These are phyloP conservation scores for Synergus japonicus DNA, from an alignment of 2,888 invertebrate genomes.

Conservation along the genomic window DNA sequence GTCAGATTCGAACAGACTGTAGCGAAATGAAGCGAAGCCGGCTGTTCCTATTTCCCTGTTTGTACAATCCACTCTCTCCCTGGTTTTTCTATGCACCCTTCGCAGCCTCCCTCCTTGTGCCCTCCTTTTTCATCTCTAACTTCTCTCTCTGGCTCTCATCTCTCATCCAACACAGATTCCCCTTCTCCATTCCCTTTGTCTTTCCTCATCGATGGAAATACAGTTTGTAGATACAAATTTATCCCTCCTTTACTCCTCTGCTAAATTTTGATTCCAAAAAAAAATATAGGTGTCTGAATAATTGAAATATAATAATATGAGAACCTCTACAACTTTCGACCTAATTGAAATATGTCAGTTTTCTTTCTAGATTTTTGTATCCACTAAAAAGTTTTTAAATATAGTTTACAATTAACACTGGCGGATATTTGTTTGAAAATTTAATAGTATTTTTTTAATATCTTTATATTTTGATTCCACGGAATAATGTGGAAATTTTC, in stretches of 20 bases:
- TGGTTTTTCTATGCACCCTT: constrained; percentile 46
- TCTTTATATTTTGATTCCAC: background rate
- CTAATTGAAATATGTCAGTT: too few species aligned
- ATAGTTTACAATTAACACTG: too few species aligned
- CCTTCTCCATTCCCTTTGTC: constrained; percentile 27
- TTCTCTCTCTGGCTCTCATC: constrained; percentile 39
- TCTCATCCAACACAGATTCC: constrained; percentile 46
- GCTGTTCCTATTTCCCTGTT: constrained; percentile 67
- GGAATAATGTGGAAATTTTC: constrained; percentile 1
- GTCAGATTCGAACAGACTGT: constrained; percentile 63
- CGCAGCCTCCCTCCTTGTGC: constrained; percentile 50
- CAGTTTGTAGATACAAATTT: constrained; percentile 3
- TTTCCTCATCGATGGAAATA: constrained; percentile 25
- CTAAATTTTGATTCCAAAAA: background rate
- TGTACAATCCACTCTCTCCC: constrained; percentile 65
- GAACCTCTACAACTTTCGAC: too few species aligned
- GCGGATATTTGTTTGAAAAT: too few species aligned
- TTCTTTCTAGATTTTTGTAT: too few species aligned
- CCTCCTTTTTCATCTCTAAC: constrained; percentile 53
- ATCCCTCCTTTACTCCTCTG: constrained; percentile 2
- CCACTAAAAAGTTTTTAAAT: too few species aligned
- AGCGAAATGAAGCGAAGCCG: constrained; percentile 62
- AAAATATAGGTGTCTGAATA: too few species aligned
- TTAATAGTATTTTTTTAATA: too few species aligned
- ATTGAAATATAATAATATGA: too few species aligned